phyloP scores from a whole-genome alignment of 2,888 invertebrate genomes.

The Hirtodrosophila histrioides region DNA sequence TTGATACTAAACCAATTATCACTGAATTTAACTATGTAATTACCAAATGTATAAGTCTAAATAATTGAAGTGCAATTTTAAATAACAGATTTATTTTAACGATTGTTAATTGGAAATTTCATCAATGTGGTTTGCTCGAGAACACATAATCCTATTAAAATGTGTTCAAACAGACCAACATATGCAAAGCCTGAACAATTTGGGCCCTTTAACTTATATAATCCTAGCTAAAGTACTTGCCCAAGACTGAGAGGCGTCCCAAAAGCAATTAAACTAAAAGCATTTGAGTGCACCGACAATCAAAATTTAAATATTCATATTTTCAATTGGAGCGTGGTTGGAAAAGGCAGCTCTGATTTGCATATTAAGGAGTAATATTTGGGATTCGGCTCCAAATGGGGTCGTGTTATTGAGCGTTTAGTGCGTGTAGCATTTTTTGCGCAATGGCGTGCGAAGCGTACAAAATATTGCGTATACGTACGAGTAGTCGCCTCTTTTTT shows the following conservation, averaged over 20 bases:
- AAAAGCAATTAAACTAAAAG: slow-evolving; percentile 65
- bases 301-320: slow-evolving; percentile 62
- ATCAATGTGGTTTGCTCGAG: background rate
- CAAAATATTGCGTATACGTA: slow-evolving; percentile 37
- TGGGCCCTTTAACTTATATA: slow-evolving; percentile 19
- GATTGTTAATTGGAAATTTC: background rate
- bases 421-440: slow-evolving; percentile 29
- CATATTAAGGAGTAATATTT: slow-evolving; percentile 24
- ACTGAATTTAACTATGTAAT: background rate
- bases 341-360: slow-evolving; percentile 47
- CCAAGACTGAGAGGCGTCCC: slow-evolving; percentile 1
- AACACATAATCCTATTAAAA: slow-evolving; percentile 54
- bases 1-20: too few relatives aligned
- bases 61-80: background rate
- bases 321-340: slow-evolving; percentile 30
- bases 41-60: background rate
- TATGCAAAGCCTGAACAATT: slow-evolving; percentile 8
- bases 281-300: slow-evolving; percentile 59
- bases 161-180: slow-evolving; percentile 14
- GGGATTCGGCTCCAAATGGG: slow-evolving; percentile 1
- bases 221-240: slow-evolving; percentile 23
- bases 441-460: slow-evolving; percentile 58
- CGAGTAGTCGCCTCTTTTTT: slow-evolving; percentile 10
- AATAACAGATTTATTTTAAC: slow-evolving; percentile 10
- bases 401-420: slow-evolving; percentile 41